A percentile compares a stretch with the other conserved stretches of the same genome.
Evolutionary conservation across 2,797 vertebrate species (phyloP).

Genomic region (Manis javanica): DNA sequence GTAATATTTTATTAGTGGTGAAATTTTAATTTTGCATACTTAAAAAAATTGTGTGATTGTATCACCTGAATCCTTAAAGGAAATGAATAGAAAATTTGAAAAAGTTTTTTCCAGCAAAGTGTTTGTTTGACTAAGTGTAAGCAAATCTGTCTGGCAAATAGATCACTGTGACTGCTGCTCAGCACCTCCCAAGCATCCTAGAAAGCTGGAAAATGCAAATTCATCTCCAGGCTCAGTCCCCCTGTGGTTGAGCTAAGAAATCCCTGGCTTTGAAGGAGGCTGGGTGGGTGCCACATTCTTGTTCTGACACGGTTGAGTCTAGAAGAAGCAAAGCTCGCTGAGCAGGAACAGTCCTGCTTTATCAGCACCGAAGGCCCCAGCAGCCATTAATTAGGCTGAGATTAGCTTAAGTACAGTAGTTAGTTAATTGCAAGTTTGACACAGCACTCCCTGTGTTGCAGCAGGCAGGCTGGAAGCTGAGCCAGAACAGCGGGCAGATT

Average conservation of each 20-base stretch:
- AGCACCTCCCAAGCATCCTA: neutral
- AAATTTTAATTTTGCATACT: neutral
- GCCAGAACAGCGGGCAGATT: neutral
- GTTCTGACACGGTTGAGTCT: neutral
- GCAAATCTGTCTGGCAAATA: neutral
- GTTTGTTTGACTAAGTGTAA: neutral
- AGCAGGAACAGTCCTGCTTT: neutral
- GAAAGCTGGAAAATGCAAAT: neutral
- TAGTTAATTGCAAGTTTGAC: constrained; percentile 63
- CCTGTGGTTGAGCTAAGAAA: neutral
- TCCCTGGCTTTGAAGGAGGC: neutral
- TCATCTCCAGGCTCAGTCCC: neutral
- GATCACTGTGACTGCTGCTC: neutral
- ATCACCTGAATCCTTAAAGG: constrained; percentile 17
- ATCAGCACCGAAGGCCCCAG: neutral
- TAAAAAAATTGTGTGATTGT: neutral
- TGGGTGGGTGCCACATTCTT: neutral
- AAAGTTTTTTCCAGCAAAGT: neutral
- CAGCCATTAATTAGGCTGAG: constrained; percentile 60
- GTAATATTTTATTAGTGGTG: constrained; percentile 5
- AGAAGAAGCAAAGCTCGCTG: neutral
- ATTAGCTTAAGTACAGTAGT: constrained; percentile 70
- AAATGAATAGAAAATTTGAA: neutral
- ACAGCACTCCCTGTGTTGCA: constrained; percentile 22
- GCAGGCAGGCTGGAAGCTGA: neutral